Evolutionary conservation across 2,888 invertebrate genomes (phyloP).

Genomic region (Drosophila gaucha): DNA sequence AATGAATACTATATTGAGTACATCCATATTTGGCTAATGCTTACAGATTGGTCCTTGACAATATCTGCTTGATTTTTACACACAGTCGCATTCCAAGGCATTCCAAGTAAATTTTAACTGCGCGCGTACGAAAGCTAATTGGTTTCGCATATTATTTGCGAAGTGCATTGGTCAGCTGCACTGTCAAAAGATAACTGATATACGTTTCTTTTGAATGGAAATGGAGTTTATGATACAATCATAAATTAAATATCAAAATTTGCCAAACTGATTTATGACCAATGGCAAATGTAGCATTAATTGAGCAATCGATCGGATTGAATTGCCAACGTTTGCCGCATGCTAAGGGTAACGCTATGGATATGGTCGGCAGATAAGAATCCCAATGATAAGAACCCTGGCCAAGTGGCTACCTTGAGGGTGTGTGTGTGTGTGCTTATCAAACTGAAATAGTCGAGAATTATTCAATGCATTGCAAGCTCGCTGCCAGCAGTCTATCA

Average conservation of each 20-base stretch:
- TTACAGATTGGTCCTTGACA: too few relatives aligned
- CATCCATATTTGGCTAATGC: too few relatives aligned
- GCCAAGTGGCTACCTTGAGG: constrained; percentile 14
- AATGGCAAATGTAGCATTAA: constrained; percentile 21
- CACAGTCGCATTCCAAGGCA: too few relatives aligned
- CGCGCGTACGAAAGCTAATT: constrained; percentile 5
- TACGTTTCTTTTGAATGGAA: not conserved
- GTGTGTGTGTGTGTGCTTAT: constrained; percentile 13
- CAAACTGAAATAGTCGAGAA: constrained; percentile 1
- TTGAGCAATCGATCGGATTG: constrained; percentile 6
- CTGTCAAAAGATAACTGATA: constrained; percentile 4
- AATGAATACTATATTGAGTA: too few relatives aligned
- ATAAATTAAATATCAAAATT: constrained; percentile 8
- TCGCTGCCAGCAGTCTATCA: constrained; percentile 14
- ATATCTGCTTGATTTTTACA: not conserved
- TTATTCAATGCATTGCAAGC: constrained; percentile 7
- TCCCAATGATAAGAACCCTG: constrained; percentile 9
- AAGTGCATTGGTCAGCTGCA: not conserved
- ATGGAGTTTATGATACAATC: not conserved
- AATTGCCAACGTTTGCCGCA: not conserved
- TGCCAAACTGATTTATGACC: constrained; percentile 44
- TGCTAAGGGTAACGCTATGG: not conserved
- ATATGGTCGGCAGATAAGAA: constrained; percentile 10
- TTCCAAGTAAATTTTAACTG: too few relatives aligned
- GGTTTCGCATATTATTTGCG: not conserved